These are phyloP conservation scores for Salvator merianae DNA, from an alignment of 2,113 vertebrate genomes.

Conservation along the genomic window DNA sequence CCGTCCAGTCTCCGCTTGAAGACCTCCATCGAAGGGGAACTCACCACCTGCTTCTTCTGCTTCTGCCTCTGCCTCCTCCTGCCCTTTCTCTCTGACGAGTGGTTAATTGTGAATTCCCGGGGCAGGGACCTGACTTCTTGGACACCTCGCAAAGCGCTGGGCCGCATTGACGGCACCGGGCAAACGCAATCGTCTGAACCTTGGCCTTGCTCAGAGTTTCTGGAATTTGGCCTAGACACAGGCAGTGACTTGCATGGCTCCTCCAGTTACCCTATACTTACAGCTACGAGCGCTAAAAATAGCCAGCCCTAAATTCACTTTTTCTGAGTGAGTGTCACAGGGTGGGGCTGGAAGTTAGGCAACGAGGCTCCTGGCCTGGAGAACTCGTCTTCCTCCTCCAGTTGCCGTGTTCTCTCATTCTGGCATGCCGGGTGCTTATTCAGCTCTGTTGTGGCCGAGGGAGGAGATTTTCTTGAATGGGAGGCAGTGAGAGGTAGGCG, in stretches of 20 bases:
- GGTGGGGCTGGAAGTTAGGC: background rate
- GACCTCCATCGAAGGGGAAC: no score
- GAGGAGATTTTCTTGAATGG: background rate
- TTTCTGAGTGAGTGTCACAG: background rate
- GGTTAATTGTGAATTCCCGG: background rate
- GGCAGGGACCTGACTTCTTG: background rate
- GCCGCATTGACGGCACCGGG: background rate
- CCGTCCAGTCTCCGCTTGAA: no score
- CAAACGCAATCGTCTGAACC: background rate
- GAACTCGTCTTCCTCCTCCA: background rate
- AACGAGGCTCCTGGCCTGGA: background rate
- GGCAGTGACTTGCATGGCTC: background rate
- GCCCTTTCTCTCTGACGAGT: background rate
- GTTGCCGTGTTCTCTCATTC: no score
- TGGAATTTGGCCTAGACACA: background rate
- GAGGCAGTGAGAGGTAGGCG: no score
- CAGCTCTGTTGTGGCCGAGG: background rate
- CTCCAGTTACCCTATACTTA: background rate
- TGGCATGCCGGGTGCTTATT: background rate
- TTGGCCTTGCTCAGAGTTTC: no score
- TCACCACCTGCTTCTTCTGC: no score
- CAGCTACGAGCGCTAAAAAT: background rate
- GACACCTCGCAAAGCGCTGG: background rate
- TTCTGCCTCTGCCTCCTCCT: no score
- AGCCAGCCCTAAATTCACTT: background rate